A percentile compares a stretch with the other conserved stretches of the same genome.
Evolutionary conservation across 2,113 vertebrate species (phyloP).

Genomic region (Illadopsis cleaveri): DNA sequence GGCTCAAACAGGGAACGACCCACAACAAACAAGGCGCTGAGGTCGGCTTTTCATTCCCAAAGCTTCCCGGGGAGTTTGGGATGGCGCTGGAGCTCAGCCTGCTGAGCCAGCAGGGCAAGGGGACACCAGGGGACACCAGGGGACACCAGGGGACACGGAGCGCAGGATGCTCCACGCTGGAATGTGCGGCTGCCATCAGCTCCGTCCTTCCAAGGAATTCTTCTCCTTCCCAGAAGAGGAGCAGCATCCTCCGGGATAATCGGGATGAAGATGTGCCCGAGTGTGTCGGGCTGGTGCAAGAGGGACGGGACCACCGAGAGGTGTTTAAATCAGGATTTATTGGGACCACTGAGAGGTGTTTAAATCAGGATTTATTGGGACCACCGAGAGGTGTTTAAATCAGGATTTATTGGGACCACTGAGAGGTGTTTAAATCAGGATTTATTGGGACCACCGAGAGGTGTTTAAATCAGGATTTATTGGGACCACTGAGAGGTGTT

Average conservation of each 20-base stretch:
- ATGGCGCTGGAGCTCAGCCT: not conserved
- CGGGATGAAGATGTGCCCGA: accelerated
- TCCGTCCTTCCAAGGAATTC: not conserved
- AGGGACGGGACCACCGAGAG: too few relatives aligned
- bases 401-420: too few relatives aligned
- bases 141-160: not conserved
- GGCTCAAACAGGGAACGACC: not conserved
- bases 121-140: not conserved
- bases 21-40: not conserved
- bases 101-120: not conserved
- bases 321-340: too few relatives aligned
- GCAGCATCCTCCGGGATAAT: not conserved
- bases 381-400: too few relatives aligned
- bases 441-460: too few relatives aligned
- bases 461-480: too few relatives aligned
- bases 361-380: too few relatives aligned
- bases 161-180: not conserved
- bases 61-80: not conserved
- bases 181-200: not conserved
- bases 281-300: too few relatives aligned
- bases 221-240: accelerated
- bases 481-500: too few relatives aligned
- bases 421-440: too few relatives aligned
- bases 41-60: not conserved
- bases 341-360: too few relatives aligned